Conservation (phyloP, 2,113 vertebrate species). For the Barbus barbus region DNA sequence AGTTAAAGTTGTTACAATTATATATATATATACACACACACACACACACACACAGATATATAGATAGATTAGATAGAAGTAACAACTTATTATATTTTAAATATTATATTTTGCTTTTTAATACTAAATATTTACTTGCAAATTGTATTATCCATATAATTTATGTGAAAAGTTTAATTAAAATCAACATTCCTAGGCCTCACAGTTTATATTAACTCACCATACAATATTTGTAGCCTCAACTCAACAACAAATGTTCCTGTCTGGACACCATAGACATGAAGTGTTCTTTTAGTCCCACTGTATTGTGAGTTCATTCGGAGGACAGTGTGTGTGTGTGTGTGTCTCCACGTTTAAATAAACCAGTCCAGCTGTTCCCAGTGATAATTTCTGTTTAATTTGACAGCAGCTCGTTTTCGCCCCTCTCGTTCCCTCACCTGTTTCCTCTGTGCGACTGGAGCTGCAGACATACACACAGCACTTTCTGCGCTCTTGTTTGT, state of each 20-base stretch:
- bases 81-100: neutral
- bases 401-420: constrained; percentile 66
- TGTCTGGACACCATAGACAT: constrained; percentile 79
- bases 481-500: constrained; percentile 25
- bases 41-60: too few relatives aligned
- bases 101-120: neutral
- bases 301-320: constrained; percentile 80
- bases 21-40: too few relatives aligned
- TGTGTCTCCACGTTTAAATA: constrained; percentile 88
- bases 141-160: neutral
- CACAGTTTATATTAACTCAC: neutral
- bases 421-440: constrained; percentile 64
- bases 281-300: constrained; percentile 84
- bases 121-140: neutral
- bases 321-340: constrained; percentile 79
- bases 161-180: neutral
- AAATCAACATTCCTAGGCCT: neutral
- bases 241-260: constrained; percentile 33
- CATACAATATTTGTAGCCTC: constrained; percentile 20
- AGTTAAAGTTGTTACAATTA: too few relatives aligned
- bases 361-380: constrained; percentile 93
- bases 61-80: neutral
- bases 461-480: neutral
- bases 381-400: constrained; percentile 84
- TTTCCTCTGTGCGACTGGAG: constrained; percentile 5